Evolutionary conservation across 2,113 vertebrate genomes (phyloP).

Genomic region (Piaya cayana): DNA sequence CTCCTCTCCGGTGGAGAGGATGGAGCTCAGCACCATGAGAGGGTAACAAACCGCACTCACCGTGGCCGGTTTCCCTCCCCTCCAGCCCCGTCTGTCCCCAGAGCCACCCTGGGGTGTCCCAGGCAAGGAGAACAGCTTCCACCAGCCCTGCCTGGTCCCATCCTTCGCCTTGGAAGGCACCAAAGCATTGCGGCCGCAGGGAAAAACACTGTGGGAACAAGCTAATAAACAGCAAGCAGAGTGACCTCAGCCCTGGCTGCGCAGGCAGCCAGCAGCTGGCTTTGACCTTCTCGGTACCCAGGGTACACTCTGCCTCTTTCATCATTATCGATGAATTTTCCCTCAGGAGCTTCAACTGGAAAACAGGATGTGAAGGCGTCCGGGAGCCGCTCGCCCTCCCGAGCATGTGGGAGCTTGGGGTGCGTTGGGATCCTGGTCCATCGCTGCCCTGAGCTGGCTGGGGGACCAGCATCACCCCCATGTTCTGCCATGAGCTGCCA

Average conservation of each 20-base stretch:
- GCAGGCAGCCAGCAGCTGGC: not conserved
- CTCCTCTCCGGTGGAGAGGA: accelerated
- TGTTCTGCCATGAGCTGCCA: not conserved
- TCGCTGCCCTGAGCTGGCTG: accelerated
- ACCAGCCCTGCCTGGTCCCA: not conserved
- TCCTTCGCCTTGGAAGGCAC: accelerated
- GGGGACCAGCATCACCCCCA: not conserved
- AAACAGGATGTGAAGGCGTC: not conserved
- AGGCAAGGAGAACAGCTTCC: not conserved
- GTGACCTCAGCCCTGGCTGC: not conserved
- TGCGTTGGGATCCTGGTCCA: accelerated
- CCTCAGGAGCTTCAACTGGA: not conserved
- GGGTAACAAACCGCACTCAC: accelerated
- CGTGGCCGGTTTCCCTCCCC: accelerated
- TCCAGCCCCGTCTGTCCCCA: not conserved
- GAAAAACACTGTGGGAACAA: not conserved
- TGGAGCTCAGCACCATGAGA: accelerated
- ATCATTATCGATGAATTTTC: not conserved
- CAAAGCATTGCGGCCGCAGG: not conserved
- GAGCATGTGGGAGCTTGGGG: accelerated
- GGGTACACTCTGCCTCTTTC: not conserved
- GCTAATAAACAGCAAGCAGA: accelerated
- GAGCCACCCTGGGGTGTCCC: not conserved
- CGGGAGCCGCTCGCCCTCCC: not conserved
- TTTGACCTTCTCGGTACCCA: not conserved